Conservation (phyloP, 2,888 invertebrate genomes). For the Dasysyrphus tricinctus region DNA sequence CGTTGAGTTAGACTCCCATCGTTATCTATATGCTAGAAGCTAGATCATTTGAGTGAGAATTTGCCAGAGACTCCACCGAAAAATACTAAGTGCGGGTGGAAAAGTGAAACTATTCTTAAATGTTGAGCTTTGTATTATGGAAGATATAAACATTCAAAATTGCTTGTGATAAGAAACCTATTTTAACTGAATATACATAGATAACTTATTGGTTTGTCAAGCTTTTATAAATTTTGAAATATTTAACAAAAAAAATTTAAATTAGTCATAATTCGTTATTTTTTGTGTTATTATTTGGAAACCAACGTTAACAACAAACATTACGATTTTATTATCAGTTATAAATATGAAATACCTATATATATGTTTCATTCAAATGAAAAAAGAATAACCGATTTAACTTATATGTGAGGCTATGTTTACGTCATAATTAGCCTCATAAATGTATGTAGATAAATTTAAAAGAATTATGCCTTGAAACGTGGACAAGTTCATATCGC, state of each 20-base stretch:
- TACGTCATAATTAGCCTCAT: background rate
- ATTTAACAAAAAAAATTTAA: background rate
- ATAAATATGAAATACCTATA: background rate
- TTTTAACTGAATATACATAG: background rate
- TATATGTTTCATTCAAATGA: background rate
- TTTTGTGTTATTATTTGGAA: background rate
- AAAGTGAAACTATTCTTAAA: background rate
- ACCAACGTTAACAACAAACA: background rate
- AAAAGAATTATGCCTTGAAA: background rate
- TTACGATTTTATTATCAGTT: background rate
- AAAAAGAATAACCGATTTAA: background rate
- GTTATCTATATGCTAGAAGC: background rate
- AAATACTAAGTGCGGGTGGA: background rate
- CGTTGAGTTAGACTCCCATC: background rate
- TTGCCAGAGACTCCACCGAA: background rate
- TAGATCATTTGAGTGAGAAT: conserved; percentile 9
- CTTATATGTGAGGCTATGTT: background rate
- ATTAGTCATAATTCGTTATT: background rate
- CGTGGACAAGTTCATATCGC: too few species aligned
- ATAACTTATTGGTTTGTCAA: conserved; percentile 6
- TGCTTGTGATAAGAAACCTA: conserved; percentile 11
- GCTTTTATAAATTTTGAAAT: background rate
- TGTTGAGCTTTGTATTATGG: conserved; percentile 1
- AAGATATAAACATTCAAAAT: conserved; percentile 22
- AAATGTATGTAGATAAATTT: background rate